These are phyloP conservation scores for Pantelozetes paolii DNA, from an alignment of 2,888 invertebrate species.

Conservation along the genomic window DNA sequence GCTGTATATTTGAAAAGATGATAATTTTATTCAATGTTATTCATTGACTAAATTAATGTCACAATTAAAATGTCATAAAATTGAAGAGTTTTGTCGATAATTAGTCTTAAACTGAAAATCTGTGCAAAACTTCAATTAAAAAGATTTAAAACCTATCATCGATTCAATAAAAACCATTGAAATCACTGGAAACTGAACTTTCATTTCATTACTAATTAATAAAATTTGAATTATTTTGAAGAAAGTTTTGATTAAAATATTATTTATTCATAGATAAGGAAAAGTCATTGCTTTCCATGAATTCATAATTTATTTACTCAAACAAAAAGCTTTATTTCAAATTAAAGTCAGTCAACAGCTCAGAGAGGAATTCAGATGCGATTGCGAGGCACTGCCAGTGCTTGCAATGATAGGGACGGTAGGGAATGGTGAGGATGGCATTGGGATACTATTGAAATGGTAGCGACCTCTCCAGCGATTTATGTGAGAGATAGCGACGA, in stretches of 20 bases:
- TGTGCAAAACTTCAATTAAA: no score
- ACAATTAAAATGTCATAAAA: conserved; percentile 7
- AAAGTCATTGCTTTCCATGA: not conserved
- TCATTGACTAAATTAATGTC: not conserved
- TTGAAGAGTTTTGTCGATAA: not conserved
- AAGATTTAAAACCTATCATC: no score
- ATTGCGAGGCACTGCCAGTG: not conserved
- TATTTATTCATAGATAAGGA: not conserved
- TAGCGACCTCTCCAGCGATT: conserved; percentile 32
- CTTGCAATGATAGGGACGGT: not conserved
- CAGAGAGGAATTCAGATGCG: not conserved
- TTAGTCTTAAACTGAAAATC: not conserved
- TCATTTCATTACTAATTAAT: no score
- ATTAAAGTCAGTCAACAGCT: not conserved
- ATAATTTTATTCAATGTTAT: not conserved
- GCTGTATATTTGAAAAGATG: not conserved
- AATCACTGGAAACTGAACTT: no score
- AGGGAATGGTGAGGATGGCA: not conserved
- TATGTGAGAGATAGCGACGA: conserved; percentile 18
- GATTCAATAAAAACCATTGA: no score
- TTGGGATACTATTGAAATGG: not conserved
- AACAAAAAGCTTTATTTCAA: not conserved
- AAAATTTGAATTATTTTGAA: no score
- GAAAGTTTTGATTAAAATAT: not conserved
- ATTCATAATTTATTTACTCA: not conserved